phyloP scores from a whole-genome alignment of 2,888 invertebrate genomes.

The Orchestes rusci region DNA sequence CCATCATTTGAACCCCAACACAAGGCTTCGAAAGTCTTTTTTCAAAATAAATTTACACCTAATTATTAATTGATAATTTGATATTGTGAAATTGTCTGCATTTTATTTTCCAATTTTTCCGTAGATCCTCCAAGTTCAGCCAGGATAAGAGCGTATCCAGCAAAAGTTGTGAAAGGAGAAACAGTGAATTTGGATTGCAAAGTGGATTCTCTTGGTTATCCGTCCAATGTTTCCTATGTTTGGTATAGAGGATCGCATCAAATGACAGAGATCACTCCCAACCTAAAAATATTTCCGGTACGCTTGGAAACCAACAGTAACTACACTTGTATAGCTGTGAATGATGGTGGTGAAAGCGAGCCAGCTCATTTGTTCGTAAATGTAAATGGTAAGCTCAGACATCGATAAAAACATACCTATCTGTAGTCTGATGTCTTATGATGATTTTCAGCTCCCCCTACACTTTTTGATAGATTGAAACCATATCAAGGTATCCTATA shows the following conservation, averaged over 20 bases:
- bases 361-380: constrained; percentile 62
- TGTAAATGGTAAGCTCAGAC: constrained; percentile 53
- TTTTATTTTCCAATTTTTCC: too few species aligned
- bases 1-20: too few species aligned
- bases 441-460: constrained; percentile 66
- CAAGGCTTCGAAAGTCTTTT: too few species aligned
- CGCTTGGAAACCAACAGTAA: constrained; percentile 80
- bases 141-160: constrained; percentile 64
- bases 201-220: constrained; percentile 76
- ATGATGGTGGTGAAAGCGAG: constrained; percentile 74
- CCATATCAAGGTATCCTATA: constrained; percentile 76
- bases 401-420: too few species aligned
- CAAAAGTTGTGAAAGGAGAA: constrained; percentile 72
- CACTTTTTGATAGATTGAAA: constrained; percentile 76
- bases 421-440: too few species aligned
- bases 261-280: constrained; percentile 66
- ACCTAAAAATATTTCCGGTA: constrained; percentile 76
- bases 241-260: constrained; percentile 75
- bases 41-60: too few species aligned
- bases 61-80: too few species aligned
- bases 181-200: constrained; percentile 77
- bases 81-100: too few species aligned
- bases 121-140: constrained; percentile 86
- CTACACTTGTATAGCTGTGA: constrained; percentile 82
- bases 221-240: constrained; percentile 64